phyloP scores from a whole-genome alignment of 2,888 invertebrate species.

The Pollenia angustigena region DNA sequence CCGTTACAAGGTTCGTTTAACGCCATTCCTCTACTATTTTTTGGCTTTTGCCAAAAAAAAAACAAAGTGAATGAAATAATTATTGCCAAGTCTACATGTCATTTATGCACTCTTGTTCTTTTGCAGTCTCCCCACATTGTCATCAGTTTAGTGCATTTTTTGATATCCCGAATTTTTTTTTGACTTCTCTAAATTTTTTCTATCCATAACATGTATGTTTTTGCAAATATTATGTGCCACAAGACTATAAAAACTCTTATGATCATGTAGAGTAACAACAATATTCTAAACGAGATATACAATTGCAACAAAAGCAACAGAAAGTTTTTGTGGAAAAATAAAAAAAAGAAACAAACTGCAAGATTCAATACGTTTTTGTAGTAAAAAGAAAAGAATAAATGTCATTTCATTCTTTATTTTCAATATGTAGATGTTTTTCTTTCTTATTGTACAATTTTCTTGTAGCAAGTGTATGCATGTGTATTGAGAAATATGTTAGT shows the following conservation, averaged over 20 bases:
- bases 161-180: background rate
- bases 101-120: conserved; percentile 26
- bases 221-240: conserved; percentile 34
- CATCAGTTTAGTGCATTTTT: no score
- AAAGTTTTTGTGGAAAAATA: conserved; percentile 1
- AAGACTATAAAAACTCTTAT: conserved; percentile 43
- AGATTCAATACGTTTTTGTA: conserved; percentile 34
- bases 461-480: conserved; percentile 4
- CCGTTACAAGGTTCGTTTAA: conserved; percentile 45
- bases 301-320: conserved; percentile 12
- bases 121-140: background rate
- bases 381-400: conserved; percentile 13
- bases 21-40: conserved; percentile 15
- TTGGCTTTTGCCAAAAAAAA: conserved; percentile 12
- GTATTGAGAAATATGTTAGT: conserved; percentile 4
- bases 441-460: conserved; percentile 8
- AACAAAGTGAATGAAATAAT: conserved; percentile 53
- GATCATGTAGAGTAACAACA: conserved; percentile 36
- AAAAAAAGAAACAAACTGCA: background rate
- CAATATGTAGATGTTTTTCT: background rate
- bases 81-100: conserved; percentile 57
- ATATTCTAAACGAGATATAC: conserved; percentile 24
- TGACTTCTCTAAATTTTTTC: background rate
- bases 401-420: conserved; percentile 1
- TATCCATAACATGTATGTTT: conserved; percentile 4